phyloP scores from a whole-genome alignment of 2,888 invertebrate species.

The Conistra vaccinii region DNA sequence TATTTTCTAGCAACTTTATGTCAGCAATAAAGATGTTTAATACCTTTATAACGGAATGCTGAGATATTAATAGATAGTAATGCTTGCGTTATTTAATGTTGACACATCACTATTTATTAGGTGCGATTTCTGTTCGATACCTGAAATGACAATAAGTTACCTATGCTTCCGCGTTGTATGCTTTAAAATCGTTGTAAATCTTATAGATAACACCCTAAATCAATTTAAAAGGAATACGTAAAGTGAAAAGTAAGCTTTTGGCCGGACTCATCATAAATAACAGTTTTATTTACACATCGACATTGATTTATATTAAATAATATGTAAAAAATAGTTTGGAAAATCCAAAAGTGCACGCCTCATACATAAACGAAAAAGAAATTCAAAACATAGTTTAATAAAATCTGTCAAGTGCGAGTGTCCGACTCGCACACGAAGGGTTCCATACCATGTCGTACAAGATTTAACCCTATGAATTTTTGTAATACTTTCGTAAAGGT shows the following conservation, averaged over 20 bases:
- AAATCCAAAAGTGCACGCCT: too few species aligned
- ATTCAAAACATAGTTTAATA: too few species aligned
- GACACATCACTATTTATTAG: constrained; percentile 27
- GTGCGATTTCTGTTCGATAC: constrained; percentile 1
- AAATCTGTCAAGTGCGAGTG: too few species aligned
- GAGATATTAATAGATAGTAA: constrained; percentile 53
- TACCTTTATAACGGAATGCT: constrained; percentile 62
- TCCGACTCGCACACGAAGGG: too few species aligned
- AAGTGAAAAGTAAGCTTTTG: too few species aligned
- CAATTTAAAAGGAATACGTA: neutral
- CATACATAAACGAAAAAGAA: too few species aligned
- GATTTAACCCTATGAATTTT: too few species aligned
- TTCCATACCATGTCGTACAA: too few species aligned
- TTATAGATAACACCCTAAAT: constrained; percentile 4
- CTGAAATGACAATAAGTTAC: neutral
- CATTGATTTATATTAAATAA: too few species aligned
- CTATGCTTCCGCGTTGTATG: neutral
- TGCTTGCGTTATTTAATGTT: constrained; percentile 20
- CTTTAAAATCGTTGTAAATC: neutral
- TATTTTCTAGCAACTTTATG: constrained; percentile 65
- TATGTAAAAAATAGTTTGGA: too few species aligned
- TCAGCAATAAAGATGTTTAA: constrained; percentile 68
- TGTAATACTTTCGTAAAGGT: too few species aligned
- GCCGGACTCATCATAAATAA: neutral
- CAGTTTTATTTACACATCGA: too few species aligned